Percentiles rank a stretch among this genome's conserved stretches.
These are phyloP conservation scores for Clivina fossor DNA, from an alignment of 2,888 invertebrate species.

Conservation along the genomic window DNA sequence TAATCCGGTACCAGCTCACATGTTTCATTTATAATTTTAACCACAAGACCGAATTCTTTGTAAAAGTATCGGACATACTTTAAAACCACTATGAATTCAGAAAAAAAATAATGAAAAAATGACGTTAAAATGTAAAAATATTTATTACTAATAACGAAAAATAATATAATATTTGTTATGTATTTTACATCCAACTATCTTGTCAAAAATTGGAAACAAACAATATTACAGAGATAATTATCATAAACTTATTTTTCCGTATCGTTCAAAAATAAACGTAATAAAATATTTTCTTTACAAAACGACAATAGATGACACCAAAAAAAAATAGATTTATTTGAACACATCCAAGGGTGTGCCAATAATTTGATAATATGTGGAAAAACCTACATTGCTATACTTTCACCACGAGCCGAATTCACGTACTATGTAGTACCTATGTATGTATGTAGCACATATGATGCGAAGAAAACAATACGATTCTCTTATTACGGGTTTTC, in stretches of 20 bases:
- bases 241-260: too few relatives aligned
- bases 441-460: conserved; percentile 13
- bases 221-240: too few relatives aligned
- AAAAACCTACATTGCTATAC: conserved; percentile 24
- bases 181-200: too few relatives aligned
- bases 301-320: too few relatives aligned
- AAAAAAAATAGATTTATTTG: too few relatives aligned
- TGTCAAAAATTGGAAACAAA: too few relatives aligned
- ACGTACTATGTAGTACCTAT: conserved; percentile 2
- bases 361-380: conserved; percentile 21
- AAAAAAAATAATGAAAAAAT: too few relatives aligned
- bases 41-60: conserved; percentile 21
- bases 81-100: conserved; percentile 16
- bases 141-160: too few relatives aligned
- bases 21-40: conserved; percentile 19
- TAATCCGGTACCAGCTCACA: conserved; percentile 14
- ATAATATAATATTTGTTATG: too few relatives aligned
- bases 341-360: too few relatives aligned
- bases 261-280: too few relatives aligned
- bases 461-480: conserved; percentile 21
- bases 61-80: conserved; percentile 10
- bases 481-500: conserved; percentile 27
- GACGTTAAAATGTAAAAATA: too few relatives aligned
- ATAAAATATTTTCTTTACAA: neutral
- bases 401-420: conserved; percentile 22